Evolutionary conservation across 2,888 invertebrate genomes (phyloP).

Genomic region (Pycnomerus fuliginosus): DNA sequence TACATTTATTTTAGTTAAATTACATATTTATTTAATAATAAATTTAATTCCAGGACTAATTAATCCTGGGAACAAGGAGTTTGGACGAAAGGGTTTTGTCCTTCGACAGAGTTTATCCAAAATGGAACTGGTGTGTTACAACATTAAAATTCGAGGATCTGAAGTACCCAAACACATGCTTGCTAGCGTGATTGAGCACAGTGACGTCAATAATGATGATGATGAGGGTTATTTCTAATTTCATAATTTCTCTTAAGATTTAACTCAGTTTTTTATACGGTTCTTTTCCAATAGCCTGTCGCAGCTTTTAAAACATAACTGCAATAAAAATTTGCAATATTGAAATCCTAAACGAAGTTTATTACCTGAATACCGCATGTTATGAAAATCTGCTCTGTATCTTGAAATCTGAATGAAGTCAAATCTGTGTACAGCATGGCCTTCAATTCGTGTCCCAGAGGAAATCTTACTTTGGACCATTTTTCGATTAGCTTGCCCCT

Average conservation of each 20-base stretch:
- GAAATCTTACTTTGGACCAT: conserved; percentile 60
- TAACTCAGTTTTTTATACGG: too few species aligned
- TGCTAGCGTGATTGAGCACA: conserved; percentile 54
- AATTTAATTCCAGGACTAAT: conserved; percentile 49
- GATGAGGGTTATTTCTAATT: conserved; percentile 48
- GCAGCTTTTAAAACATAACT: conserved; percentile 28
- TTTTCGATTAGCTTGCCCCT: conserved; percentile 65
- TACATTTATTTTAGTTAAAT: too few species aligned
- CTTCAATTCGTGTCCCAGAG: conserved; percentile 14
- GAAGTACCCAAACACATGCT: conserved; percentile 75
- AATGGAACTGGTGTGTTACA: conserved; percentile 65
- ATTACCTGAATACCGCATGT: conserved; percentile 73
- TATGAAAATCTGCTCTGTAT: conserved; percentile 68
- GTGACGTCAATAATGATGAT: conserved; percentile 37
- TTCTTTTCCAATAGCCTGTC: too few species aligned
- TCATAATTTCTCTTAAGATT: too few species aligned
- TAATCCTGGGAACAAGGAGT: conserved; percentile 59
- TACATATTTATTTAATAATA: conserved; percentile 4
- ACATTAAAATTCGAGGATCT: conserved; percentile 52
- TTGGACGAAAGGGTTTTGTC: conserved; percentile 69
- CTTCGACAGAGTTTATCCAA: conserved; percentile 76
- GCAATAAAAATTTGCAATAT: conserved; percentile 14
- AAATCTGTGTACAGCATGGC: conserved; percentile 60
- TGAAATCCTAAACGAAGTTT: not conserved
- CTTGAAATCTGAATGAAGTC: conserved; percentile 73